phyloP scores from a whole-genome alignment of 2,888 invertebrate species.

The Harpalus rubripes region DNA sequence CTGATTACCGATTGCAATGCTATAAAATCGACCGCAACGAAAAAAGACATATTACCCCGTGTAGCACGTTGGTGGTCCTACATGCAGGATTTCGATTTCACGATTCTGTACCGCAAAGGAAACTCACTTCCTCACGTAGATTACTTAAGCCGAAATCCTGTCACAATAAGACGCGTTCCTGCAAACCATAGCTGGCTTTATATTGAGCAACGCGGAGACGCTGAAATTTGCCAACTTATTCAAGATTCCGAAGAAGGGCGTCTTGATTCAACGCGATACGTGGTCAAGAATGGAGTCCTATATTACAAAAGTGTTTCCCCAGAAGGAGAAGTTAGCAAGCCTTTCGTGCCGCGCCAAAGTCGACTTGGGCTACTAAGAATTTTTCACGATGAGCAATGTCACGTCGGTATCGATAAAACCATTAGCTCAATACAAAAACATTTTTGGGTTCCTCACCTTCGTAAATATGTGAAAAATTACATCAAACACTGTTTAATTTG shows the following conservation, averaged over 20 bases:
- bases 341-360: slow-evolving; percentile 47
- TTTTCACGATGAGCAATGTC: no score
- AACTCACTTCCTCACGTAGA: no score
- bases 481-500: slow-evolving; percentile 55
- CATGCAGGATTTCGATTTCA: no score
- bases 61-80: no score
- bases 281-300: neutral
- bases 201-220: slow-evolving; percentile 69
- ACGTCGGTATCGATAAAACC: no score
- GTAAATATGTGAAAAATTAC: slow-evolving; percentile 52
- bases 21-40: slow-evolving; percentile 70
- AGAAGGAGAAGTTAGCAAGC: slow-evolving; percentile 29
- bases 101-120: no score
- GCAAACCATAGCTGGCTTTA: slow-evolving; percentile 68
- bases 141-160: no score
- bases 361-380: no score
- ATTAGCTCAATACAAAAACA: slow-evolving; percentile 40
- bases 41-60: slow-evolving; percentile 71
- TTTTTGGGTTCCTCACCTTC: slow-evolving; percentile 58
- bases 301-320: neutral
- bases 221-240: no score
- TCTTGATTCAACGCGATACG: slow-evolving; percentile 64
- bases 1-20: slow-evolving; percentile 73
- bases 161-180: no score
- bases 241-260: slow-evolving; percentile 68